Conservation (phyloP, 2,113 vertebrate genomes). For the human region DNA sequence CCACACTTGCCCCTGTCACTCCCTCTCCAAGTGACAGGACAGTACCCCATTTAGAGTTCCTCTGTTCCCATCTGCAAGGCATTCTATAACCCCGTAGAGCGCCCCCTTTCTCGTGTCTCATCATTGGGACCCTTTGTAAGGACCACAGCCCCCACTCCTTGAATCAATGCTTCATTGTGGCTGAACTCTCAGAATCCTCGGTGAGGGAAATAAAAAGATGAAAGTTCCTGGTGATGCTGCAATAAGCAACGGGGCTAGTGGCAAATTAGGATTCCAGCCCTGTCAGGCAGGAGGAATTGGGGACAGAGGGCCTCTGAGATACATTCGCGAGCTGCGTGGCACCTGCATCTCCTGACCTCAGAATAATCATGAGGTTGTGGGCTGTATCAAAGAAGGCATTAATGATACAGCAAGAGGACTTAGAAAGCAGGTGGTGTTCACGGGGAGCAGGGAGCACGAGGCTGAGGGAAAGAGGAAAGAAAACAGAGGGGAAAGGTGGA, state of each 20-base stretch:
- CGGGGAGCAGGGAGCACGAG: neutral
- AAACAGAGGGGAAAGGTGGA: conserved; percentile 36
- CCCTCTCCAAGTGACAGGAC: conserved; percentile 76
- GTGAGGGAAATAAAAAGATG: conserved; percentile 41
- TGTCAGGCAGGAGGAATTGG: conserved; percentile 81
- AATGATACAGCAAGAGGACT: conserved; percentile 81
- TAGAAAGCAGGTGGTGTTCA: conserved; percentile 38
- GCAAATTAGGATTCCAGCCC: conserved; percentile 86
- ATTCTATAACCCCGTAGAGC: conserved; percentile 74
- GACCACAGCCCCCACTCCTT: conserved; percentile 61
- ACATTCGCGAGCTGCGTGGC: conserved; percentile 83
- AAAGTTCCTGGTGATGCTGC: conserved; percentile 76
- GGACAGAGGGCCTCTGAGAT: conserved; percentile 87
- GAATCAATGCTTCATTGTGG: conserved; percentile 85
- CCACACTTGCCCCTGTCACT: conserved; percentile 76
- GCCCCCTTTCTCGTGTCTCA: conserved; percentile 81
- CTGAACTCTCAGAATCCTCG: conserved; percentile 70
- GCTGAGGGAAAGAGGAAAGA: conserved; percentile 39
- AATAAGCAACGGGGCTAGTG: conserved; percentile 75
- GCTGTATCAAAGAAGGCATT: conserved; percentile 88
- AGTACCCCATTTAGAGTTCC: conserved; percentile 72
- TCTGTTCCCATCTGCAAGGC: conserved; percentile 77
- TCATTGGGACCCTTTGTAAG: conserved; percentile 77
- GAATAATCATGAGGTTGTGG: conserved; percentile 87
- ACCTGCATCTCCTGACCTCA: conserved; percentile 87